Base-by-base conservation (phyloP, 2,888 invertebrate species). In the Hyposoter didymator region DNA sequence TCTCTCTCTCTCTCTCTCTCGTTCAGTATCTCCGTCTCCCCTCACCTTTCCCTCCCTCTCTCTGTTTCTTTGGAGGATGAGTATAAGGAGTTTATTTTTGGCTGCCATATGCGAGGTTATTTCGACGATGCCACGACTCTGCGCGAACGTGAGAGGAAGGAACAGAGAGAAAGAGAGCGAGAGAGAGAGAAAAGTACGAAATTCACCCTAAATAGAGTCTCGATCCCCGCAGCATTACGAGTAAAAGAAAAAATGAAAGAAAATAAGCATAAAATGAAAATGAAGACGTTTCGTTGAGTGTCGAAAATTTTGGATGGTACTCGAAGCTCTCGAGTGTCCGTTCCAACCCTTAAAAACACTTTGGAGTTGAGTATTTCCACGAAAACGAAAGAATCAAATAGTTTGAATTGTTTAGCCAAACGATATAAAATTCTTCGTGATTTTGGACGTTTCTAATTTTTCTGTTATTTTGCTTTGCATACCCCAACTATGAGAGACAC, bases 21-120 rank as follows among this genome's bases (percentile, higher is more conserved):
- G 78, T 32, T 28, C 62, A 72, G 82, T 78, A 35, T 66, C 52
- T 66, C 66, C 39, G 7, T 39, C 39, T 39, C 39, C 39, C 39
- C 39, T 39, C 39, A 39, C 39, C 39, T 39, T 39, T 76, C 64
- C 35, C 67, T 73, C 78, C 72, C 59, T 78, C 70, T 64, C 64
- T 75, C 67, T 67, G 73, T 49, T 84, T 55, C 81, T 49, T 72
- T 76, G 87, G 90, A 92, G 89, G 91, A 92, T 91, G 92, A 90
- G 90, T 93, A 93, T 93, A 92, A 93, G 93, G 89, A 91, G 93
- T 93, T 93, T 93, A 93, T 93, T 93, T 93, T 93, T 88, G 93
- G 91, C 91, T 88, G 90, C 92, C 93, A 93, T 93, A 93, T 93
- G 93, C 91, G 93, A 90, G 90, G 92, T 93, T 93, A 93, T 93